Base-by-base conservation (phyloP, 2,797 vertebrate species). In the Rhabdomys pumilio region DNA sequence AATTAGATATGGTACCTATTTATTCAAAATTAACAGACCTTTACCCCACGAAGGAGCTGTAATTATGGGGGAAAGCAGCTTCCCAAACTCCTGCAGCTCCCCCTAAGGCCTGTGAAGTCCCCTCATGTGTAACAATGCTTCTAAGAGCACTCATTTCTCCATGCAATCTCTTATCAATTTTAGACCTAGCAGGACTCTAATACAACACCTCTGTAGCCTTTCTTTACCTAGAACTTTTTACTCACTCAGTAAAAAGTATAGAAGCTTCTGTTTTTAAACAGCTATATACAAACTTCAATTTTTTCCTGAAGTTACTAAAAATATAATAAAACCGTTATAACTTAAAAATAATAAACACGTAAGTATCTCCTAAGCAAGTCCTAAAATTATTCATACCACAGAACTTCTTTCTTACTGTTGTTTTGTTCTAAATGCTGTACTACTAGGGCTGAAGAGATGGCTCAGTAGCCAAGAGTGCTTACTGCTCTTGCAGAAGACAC, bases 11-110 rank as follows among this genome's bases (percentile, higher is more conserved):
- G 92, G 96, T 98, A 98, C 98, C 98, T 98, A 98, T 98, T 98
- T 98, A 98, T 91, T 82, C 88, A 96, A 94, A 98, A 98, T 98
- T 97, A 98, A 96, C 97, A 98, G 98, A 98, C 97, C 98, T 98
- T 98, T 98, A 98, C 94, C 98, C 98, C 98, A 97, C 76, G 79
- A 96, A 95, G 96, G 98, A 95, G 24, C 90, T 85, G 34, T 97
- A 98, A 97, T 97, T 98, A 98, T 98, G 98, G 97, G 98, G 98
- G 98, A 97, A 97, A 96, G 44, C 96, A 96, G 90, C 96, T 98
- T 98, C 97, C 98, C 98, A 98, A 98, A 98, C 97, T 97, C 97
- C 50, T n/a, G 0, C 50, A 0, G 65, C 44, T 84, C 85, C 98
- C 98, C 98, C 98, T 65, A 31, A 97, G 98, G 98, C 96, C 7